Evolutionary conservation across 2,113 vertebrate species (phyloP), one percentile per base, ranked within the genome.

Genomic region (Xenus cinereus): DNA sequence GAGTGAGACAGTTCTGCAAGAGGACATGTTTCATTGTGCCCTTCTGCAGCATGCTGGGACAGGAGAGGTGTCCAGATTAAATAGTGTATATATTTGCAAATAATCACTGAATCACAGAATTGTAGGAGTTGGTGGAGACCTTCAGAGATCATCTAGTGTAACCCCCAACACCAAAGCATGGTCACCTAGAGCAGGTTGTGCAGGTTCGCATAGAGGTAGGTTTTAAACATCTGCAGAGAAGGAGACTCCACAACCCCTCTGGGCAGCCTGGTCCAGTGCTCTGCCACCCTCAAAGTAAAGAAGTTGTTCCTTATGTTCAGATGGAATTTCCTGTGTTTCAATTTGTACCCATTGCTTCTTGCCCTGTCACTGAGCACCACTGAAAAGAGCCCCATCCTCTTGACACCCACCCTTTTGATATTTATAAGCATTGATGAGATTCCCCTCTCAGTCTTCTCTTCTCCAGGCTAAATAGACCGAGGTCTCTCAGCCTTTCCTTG

Each of bases 21-120:
- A 66, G 56, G 24, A 79, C 35, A 6, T 2, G 6, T 2, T 4
- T 19, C 39, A 7, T 22, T 9, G 0, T 37, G 48, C 8, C 18
- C 23, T 87, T 53, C 48, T 88, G 74, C 32, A 50, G 18, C 18
- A 27, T 6, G 19, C 28, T 33, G 50, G n/a, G 23, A 5, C 5
- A 5, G 30, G 37, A 80, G 22, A 67, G 75, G 28, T 26, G 57
- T 5, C 45, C 60, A 88, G 64, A 48, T 5, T 60, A 88, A 68
- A 73, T 0, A 2, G 8, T 59, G 28, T 13, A 9, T 32, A 32
- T 6, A 6, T 54, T 81, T 68, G 22, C 57, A 60, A 60, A 60
- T 35, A 24, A 35, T 35, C n/a, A 60, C 57, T 35, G 57, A 35
- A 59, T 59, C 22, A 23, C 33, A 24, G 57, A 59, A 59, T 23